Conservation (phyloP, 1,140 invertebrate species). For the Drosophila orena region DNA sequence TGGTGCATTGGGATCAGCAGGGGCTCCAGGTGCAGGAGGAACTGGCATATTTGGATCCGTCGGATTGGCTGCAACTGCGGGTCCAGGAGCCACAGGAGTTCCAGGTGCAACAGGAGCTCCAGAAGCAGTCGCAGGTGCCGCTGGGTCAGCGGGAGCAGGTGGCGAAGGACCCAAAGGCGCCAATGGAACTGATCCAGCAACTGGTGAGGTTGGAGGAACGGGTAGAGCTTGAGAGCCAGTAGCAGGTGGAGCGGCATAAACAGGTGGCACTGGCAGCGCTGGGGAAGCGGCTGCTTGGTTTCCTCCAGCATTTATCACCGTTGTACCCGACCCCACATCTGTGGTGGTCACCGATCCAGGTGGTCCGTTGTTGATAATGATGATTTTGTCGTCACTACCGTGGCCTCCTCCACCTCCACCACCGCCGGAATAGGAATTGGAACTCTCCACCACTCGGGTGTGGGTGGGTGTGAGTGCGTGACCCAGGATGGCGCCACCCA, state of each 20-base stretch:
- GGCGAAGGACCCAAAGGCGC: constrained; percentile 34
- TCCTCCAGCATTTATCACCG: constrained; percentile 69
- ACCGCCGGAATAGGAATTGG: constrained; percentile 39
- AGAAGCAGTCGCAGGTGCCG: constrained; percentile 81
- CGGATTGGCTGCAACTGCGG: constrained; percentile 72
- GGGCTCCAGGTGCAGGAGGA: constrained; percentile 30
- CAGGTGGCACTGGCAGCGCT: constrained; percentile 67
- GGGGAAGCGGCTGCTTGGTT: constrained; percentile 52
- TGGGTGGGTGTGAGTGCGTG: constrained; percentile 74
- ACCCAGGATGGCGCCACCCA: constrained; percentile 76
- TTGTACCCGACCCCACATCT: constrained; percentile 64
- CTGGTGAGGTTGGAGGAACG: constrained; percentile 17
- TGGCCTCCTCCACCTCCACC: constrained; percentile 33
- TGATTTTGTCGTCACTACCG: constrained; percentile 71
- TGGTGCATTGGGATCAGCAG: constrained; percentile 53
- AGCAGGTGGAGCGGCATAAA: constrained; percentile 44
- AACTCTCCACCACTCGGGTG: constrained; percentile 66
- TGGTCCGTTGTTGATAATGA: constrained; percentile 82
- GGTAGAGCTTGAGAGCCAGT: constrained; percentile 1
- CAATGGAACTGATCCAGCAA: constrained; percentile 17
- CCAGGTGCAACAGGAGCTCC: constrained; percentile 56
- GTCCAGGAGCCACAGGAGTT: constrained; percentile 50
- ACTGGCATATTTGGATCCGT: constrained; percentile 83
- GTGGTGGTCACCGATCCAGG: constrained; percentile 77
- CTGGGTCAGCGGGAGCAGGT: constrained; percentile 31